phyloP scores from a whole-genome alignment of 2,797 vertebrate genomes.

The Moxostoma hubbsi region DNA sequence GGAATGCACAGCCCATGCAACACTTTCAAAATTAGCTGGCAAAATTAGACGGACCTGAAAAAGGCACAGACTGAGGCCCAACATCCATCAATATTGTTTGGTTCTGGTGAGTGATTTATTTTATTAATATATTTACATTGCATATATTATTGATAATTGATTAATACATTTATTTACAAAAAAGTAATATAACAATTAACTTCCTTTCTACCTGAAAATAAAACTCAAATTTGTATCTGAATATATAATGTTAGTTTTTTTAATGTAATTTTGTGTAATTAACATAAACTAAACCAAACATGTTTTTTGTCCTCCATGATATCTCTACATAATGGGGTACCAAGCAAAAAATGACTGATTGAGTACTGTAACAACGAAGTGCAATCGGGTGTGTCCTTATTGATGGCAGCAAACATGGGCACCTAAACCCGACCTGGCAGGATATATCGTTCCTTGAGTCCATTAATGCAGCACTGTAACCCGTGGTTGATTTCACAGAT shows the following conservation, averaged over 20 bases:
- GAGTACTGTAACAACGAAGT: neutral
- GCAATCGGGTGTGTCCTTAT: slow-evolving; percentile 7
- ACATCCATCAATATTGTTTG: neutral
- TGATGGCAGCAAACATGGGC: slow-evolving; percentile 15
- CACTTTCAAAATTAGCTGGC: too few species aligned
- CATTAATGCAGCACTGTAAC: slow-evolving; percentile 3
- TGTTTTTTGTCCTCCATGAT: neutral
- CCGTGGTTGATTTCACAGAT: slow-evolving; percentile 10
- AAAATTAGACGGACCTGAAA: neutral
- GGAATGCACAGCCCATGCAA: too few species aligned
- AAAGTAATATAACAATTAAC: neutral
- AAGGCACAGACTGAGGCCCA: neutral
- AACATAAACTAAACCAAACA: neutral
- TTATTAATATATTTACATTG: neutral
- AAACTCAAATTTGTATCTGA: too few species aligned
- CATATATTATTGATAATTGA: too few species aligned
- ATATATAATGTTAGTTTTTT: too few species aligned
- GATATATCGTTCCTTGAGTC: neutral
- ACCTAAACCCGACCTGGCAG: slow-evolving; percentile 2
- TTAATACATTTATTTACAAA: neutral
- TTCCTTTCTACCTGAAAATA: too few species aligned
- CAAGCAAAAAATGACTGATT: neutral
- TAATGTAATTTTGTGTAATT: neutral
- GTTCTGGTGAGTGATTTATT: neutral
- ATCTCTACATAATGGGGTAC: neutral